phyloP scores from a whole-genome alignment of 23 tunicate species.

The Aplidium turbinatum region DNA sequence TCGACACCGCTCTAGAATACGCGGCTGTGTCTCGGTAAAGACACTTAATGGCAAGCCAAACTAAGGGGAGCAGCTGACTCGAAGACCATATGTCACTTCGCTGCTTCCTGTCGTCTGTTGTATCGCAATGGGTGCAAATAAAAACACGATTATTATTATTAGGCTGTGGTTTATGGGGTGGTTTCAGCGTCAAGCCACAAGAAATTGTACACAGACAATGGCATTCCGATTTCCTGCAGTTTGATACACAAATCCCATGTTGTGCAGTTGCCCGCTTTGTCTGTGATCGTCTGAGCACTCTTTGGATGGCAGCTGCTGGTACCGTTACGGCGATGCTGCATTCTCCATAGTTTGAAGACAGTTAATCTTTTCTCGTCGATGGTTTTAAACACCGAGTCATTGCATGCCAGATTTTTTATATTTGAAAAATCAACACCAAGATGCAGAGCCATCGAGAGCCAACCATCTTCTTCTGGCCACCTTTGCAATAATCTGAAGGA shows the following conservation, averaged over 20 bases:
- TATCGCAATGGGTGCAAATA: too few species aligned
- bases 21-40: too few species aligned
- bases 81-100: too few species aligned
- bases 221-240: slow-evolving; percentile 31
- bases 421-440: slow-evolving; percentile 30
- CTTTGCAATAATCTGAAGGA: slow-evolving; percentile 39
- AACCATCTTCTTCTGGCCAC: slow-evolving; percentile 45
- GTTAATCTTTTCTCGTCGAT: slow-evolving; percentile 39
- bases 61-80: too few species aligned
- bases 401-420: slow-evolving; percentile 25
- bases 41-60: too few species aligned
- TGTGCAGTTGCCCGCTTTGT: slow-evolving; percentile 17
- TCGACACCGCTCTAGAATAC: too few species aligned
- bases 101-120: too few species aligned
- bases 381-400: not conserved
- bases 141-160: too few species aligned
- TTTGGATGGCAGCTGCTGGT: not conserved
- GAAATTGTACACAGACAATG: slow-evolving; percentile 28
- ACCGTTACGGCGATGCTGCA: slow-evolving; percentile 20
- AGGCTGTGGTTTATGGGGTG: slow-evolving; percentile 42
- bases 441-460: slow-evolving; percentile 48
- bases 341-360: slow-evolving; percentile 60
- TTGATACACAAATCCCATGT: slow-evolving; percentile 49
- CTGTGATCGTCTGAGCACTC: not conserved
- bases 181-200: slow-evolving; percentile 57